Percentiles rank a stretch among this genome's conserved stretches.
phyloP scores from a whole-genome alignment of 35 echinoderm and acorn worm species.

The Anneissia japonica region DNA sequence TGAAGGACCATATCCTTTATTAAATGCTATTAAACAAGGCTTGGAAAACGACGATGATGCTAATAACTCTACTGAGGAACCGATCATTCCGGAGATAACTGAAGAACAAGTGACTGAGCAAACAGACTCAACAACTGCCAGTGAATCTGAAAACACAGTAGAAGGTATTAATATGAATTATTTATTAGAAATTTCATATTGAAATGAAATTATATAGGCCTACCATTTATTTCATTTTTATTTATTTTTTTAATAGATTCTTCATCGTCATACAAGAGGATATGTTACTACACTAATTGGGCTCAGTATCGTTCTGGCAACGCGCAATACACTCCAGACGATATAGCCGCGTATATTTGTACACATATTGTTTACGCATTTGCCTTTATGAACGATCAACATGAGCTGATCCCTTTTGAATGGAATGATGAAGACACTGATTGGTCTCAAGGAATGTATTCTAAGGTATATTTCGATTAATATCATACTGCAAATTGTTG shows the following conservation, averaged over 20 bases:
- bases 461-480: no score
- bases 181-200: no score
- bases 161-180: no score
- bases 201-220: no score
- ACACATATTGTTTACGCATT: constrained; percentile 48
- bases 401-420: constrained; percentile 10
- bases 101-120: no score
- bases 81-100: no score
- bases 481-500: no score
- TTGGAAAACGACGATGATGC: constrained; percentile 4
- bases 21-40: constrained; percentile 32
- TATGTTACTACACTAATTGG: constrained; percentile 36
- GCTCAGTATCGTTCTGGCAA: not conserved
- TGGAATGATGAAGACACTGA: constrained; percentile 4
- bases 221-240: no score
- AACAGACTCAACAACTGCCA: no score
- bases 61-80: no score
- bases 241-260: not conserved
- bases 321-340: not conserved
- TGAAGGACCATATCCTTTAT: constrained; percentile 34
- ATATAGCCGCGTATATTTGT: constrained; percentile 36
- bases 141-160: no score
- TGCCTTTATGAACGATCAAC: not conserved
- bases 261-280: not conserved
- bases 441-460: not conserved